A percentile compares a stretch with the other conserved stretches of the same genome.
Evolutionary conservation across 2,888 invertebrate genomes (phyloP).

Genomic region (Chydorus sphaericus): DNA sequence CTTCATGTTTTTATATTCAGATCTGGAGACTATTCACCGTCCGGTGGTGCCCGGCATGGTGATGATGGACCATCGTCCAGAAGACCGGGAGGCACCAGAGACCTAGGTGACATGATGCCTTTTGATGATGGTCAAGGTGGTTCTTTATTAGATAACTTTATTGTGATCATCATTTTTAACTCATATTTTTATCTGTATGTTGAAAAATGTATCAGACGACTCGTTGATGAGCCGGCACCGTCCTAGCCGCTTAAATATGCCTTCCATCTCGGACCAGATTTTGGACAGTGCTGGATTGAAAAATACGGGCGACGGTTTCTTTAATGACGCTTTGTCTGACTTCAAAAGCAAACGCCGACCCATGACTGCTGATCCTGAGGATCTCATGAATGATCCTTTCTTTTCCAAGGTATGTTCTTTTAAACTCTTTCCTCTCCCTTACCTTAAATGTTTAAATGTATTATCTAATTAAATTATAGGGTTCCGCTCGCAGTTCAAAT

Average conservation of each 20-base stretch:
- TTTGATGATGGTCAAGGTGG: neutral
- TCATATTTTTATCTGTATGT: neutral
- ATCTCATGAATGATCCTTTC: slow-evolving; percentile 14
- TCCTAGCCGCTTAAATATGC: slow-evolving; percentile 5
- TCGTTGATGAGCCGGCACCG: slow-evolving; percentile 1
- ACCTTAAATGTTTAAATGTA: neutral
- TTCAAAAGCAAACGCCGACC: slow-evolving; percentile 12
- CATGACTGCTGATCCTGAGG: slow-evolving; percentile 4
- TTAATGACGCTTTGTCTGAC: slow-evolving; percentile 15
- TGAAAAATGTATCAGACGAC: neutral
- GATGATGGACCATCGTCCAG: neutral
- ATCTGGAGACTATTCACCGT: neutral
- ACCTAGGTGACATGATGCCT: neutral
- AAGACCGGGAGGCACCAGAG: neutral
- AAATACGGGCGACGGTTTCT: slow-evolving; percentile 17
- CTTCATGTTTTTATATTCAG: neutral
- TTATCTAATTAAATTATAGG: neutral
- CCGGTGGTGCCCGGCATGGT: neutral
- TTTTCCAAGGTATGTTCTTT: slow-evolving; percentile 10
- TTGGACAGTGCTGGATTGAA: slow-evolving; percentile 10
- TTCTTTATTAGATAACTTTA: neutral
- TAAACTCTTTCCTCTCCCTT: neutral
- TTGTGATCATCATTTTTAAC: neutral
- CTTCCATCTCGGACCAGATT: slow-evolving; percentile 12
- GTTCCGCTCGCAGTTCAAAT: neutral